Evolutionary conservation across 2,888 invertebrate genomes (phyloP).

Genomic region (Luperina nickerlii): DNA sequence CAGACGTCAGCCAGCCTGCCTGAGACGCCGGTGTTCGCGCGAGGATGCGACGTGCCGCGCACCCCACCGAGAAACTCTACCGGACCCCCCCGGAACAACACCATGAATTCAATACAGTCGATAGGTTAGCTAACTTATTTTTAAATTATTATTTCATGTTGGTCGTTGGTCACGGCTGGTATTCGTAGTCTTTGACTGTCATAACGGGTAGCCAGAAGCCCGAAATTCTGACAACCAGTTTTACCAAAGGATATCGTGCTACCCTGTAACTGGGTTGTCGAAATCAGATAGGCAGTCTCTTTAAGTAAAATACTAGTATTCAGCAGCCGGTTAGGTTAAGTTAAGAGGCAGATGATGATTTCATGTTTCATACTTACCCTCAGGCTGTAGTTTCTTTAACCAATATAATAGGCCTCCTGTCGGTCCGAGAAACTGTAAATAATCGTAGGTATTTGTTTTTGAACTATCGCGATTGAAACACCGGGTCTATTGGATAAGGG

Average conservation of each 20-base stretch:
- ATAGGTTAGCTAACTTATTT: slow-evolving; percentile 79
- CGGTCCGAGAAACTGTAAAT: neutral
- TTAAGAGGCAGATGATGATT: neutral
- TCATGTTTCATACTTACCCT: neutral
- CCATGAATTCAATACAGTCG: slow-evolving; percentile 90
- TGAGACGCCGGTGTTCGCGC: slow-evolving; percentile 96
- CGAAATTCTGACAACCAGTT: neutral
- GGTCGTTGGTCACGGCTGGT: neutral
- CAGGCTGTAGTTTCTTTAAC: too few relatives aligned
- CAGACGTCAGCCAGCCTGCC: slow-evolving; percentile 96
- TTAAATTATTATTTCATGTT: neutral
- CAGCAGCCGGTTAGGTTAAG: neutral
- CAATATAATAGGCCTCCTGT: neutral
- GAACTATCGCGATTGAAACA: neutral
- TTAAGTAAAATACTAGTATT: neutral
- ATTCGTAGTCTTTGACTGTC: neutral
- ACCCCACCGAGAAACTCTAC: slow-evolving; percentile 94
- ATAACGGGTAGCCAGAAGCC: too few relatives aligned
- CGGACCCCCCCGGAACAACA: slow-evolving; percentile 91
- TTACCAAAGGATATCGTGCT: too few relatives aligned
- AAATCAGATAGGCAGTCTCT: neutral
- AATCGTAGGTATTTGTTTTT: neutral
- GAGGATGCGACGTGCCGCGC: slow-evolving; percentile 95
- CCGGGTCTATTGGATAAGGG: neutral
- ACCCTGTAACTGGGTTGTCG: neutral